These are phyloP conservation scores for Abrostola triplasia DNA, from an alignment of 2,888 invertebrate genomes.

Conservation along the genomic window DNA sequence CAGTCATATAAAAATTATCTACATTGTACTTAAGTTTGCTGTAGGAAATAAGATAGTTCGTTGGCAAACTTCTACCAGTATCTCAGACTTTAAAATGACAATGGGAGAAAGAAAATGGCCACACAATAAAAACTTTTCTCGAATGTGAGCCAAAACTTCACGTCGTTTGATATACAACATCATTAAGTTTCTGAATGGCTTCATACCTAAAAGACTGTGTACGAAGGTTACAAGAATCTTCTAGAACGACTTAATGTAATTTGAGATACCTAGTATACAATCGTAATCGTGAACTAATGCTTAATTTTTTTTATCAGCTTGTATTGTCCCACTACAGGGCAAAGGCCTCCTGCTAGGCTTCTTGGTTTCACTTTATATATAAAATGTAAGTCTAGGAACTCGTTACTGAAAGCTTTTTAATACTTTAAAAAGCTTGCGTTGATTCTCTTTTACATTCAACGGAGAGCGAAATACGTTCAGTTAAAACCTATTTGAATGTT, in stretches of 20 bases:
- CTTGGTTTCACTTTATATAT: no score
- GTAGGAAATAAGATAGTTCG: conserved; percentile 12
- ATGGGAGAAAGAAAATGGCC: conserved; percentile 30
- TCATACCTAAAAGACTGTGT: conserved; percentile 11
- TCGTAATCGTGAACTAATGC: neutral
- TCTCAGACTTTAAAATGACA: conserved; percentile 36
- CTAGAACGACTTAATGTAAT: neutral
- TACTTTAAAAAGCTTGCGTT: no score
- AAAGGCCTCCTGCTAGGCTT: no score
- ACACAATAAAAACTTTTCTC: conserved; percentile 58
- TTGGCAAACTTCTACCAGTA: conserved; percentile 36
- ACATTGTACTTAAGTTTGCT: neutral
- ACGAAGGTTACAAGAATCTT: conserved; percentile 18
- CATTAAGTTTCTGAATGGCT: conserved; percentile 55
- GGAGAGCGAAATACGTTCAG: no score
- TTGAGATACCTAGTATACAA: neutral
- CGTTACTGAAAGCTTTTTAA: no score
- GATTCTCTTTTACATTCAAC: no score
- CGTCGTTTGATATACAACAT: conserved; percentile 59
- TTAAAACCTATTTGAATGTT: no score
- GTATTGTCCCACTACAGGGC: no score
- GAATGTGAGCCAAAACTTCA: conserved; percentile 61
- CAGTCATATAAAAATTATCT: neutral
- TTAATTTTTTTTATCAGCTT: no score
- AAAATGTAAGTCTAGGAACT: no score